phyloP scores from a whole-genome alignment of 2,888 invertebrate species.

The Cheilosia pagana region DNA sequence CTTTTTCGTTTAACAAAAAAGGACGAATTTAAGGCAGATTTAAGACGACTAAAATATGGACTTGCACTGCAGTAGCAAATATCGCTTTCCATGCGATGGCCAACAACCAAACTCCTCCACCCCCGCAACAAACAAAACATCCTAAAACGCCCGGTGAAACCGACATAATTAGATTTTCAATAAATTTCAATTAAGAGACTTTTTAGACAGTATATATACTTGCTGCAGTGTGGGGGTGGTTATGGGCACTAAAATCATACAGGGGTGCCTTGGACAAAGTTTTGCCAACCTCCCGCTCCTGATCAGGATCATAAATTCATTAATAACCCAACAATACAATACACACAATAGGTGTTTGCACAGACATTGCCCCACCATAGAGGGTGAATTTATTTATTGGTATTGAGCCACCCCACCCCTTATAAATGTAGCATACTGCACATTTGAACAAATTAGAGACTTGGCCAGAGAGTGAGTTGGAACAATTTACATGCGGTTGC shows the following conservation, averaged over 20 bases:
- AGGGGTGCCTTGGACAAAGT: slow-evolving; percentile 13
- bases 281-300: slow-evolving; percentile 17
- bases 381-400: slow-evolving; percentile 52
- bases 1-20: too few species aligned
- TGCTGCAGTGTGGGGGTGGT: slow-evolving; percentile 21
- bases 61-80: too few species aligned
- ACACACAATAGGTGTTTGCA: slow-evolving; percentile 49
- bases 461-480: slow-evolving; percentile 2
- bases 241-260: slow-evolving; percentile 22
- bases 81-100: background rate
- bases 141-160: slow-evolving; percentile 20
- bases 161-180: slow-evolving; percentile 72
- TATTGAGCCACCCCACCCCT: slow-evolving; percentile 10
- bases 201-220: slow-evolving; percentile 37
- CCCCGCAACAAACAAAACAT: too few species aligned
- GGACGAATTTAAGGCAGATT: background rate
- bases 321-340: slow-evolving; percentile 62
- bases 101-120: background rate
- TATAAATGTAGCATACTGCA: slow-evolving; percentile 10
- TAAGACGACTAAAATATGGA: too few species aligned
- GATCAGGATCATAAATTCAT: slow-evolving; percentile 74
- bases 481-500: slow-evolving; percentile 49
- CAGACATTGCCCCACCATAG: slow-evolving; percentile 20
- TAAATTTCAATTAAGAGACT: slow-evolving; percentile 69
- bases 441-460: slow-evolving; percentile 66